These are phyloP conservation scores for Euwallacea similis DNA, from an alignment of 1,140 invertebrate genomes.

Conservation along the genomic window DNA sequence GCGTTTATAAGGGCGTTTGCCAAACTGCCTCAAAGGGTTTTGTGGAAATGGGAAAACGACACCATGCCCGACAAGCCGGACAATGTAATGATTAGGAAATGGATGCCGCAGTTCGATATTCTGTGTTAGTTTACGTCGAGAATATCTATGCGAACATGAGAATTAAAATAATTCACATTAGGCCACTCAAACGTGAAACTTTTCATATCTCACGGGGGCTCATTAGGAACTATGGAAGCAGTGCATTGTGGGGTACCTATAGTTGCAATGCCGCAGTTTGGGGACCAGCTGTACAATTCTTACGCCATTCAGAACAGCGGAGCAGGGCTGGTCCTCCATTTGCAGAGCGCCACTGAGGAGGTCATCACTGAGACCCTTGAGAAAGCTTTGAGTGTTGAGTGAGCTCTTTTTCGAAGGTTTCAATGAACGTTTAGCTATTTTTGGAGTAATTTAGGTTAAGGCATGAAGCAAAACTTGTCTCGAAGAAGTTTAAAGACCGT, in stretches of 20 bases:
- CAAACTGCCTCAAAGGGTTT: constrained; percentile 63
- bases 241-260: constrained; percentile 74
- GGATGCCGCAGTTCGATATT: constrained; percentile 73
- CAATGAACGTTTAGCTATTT: too few species aligned
- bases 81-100: constrained; percentile 66
- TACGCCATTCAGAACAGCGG: constrained; percentile 62
- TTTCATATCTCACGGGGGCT: constrained; percentile 75
- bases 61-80: constrained; percentile 59
- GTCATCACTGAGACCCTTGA: constrained; percentile 59
- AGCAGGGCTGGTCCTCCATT: constrained; percentile 60
- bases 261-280: constrained; percentile 70
- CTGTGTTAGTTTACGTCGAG: constrained; percentile 57
- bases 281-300: constrained; percentile 66
- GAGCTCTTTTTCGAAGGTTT: constrained; percentile 49
- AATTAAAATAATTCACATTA: constrained; percentile 46
- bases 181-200: constrained; percentile 68
- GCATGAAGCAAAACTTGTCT: constrained; percentile 52
- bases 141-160: background rate
- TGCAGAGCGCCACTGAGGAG: constrained; percentile 62
- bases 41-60: constrained; percentile 76
- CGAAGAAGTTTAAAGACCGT: constrained; percentile 60
- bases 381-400: constrained; percentile 61
- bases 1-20: constrained; percentile 63
- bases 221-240: constrained; percentile 73
- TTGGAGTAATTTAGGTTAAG: too few species aligned